Evolutionary conservation across 2,113 vertebrate species (phyloP).

Genomic region (Orthonyx spaldingii): DNA sequence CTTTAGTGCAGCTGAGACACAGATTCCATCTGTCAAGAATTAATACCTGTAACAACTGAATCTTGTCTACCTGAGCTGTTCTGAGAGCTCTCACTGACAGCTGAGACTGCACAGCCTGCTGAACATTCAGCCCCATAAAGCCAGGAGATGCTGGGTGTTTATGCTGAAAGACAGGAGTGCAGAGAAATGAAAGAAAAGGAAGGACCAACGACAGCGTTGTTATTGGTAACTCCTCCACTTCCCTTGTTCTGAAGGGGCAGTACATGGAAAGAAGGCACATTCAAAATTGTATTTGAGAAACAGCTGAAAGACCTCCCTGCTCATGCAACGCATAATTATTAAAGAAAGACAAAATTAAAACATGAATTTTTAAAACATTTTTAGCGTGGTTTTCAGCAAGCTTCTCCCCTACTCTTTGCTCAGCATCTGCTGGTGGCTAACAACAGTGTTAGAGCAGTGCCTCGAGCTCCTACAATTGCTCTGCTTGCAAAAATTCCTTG

Average conservation of each 20-base stretch:
- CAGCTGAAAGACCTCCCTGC: neutral
- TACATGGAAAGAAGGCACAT: neutral
- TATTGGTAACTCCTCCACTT: neutral
- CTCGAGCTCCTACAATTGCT: neutral
- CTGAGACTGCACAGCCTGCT: neutral
- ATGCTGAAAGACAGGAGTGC: neutral
- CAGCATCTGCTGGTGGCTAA: neutral
- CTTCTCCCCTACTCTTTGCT: neutral
- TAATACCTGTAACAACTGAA: neutral
- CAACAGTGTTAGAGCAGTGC: neutral
- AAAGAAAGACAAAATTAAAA: neutral
- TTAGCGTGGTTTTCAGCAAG: neutral
- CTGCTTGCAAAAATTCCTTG: neutral
- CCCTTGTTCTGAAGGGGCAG: neutral
- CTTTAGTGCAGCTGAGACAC: neutral
- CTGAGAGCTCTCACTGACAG: neutral
- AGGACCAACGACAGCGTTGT: neutral
- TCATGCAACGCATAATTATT: neutral
- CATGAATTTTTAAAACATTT: no score
- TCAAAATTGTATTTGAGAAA: neutral
- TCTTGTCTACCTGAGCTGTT: neutral
- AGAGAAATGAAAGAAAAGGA: neutral
- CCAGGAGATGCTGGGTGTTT: neutral
- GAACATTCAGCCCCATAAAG: neutral
- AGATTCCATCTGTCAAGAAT: neutral